phyloP scores from a whole-genome alignment of 2,888 invertebrate species.

The Smittia sp. region DNA sequence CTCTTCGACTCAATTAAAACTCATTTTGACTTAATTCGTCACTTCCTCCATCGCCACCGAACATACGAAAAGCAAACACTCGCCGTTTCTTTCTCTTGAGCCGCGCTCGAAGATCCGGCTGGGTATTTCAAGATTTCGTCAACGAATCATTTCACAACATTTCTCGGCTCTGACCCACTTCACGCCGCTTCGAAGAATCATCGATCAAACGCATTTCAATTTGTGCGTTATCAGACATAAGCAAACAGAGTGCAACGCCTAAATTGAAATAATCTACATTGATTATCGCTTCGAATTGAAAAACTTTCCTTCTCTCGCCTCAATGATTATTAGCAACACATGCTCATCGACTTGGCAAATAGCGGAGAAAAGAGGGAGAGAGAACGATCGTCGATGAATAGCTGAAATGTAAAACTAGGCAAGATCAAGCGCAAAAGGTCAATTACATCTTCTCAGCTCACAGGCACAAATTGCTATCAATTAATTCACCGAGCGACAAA shows the following conservation, averaged over 20 bases:
- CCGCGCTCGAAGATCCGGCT: neutral
- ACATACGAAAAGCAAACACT: neutral
- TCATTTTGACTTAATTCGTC: constrained; percentile 11
- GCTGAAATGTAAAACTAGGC: constrained; percentile 1
- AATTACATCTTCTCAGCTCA: neutral
- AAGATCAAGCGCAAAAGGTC: constrained; percentile 26
- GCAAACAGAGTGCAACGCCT: constrained; percentile 5
- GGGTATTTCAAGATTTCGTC: constrained; percentile 1
- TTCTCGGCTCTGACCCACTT: constrained; percentile 9
- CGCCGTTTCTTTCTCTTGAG: neutral
- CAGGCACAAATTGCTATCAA: constrained; percentile 23
- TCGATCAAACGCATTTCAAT: constrained; percentile 15
- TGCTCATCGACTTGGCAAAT: neutral
- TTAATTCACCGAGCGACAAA: neutral
- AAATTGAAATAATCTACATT: constrained; percentile 10
- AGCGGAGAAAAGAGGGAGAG: neutral
- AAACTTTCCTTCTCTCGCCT: neutral
- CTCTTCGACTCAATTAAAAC: constrained; percentile 2
- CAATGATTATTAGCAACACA: constrained; percentile 2
- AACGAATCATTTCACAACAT: neutral
- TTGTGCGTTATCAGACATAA: constrained; percentile 19
- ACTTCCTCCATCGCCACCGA: constrained; percentile 11
- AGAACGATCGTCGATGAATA: neutral
- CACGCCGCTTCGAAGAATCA: neutral
- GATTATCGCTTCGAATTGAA: neutral